These are phyloP conservation scores for Gnatocerus cornutus DNA, from an alignment of 2,888 invertebrate species.

Conservation along the genomic window DNA sequence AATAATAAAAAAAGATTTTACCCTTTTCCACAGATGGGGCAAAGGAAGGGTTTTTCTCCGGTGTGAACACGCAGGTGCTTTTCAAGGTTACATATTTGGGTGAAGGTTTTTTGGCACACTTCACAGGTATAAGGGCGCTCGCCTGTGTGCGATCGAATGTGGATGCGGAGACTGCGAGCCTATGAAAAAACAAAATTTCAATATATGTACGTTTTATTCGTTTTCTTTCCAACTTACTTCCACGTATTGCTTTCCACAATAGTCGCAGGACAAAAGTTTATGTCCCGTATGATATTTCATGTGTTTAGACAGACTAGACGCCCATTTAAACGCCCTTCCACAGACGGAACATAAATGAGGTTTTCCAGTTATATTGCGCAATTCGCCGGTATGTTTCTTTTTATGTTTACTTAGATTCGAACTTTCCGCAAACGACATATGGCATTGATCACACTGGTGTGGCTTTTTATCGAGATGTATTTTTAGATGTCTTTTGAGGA, in stretches of 20 bases:
- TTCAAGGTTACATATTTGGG: conserved; percentile 70
- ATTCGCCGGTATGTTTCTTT: conserved; percentile 72
- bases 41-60: conserved; percentile 70
- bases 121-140: conserved; percentile 70
- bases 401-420: conserved; percentile 72
- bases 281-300: conserved; percentile 73
- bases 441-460: conserved; percentile 71
- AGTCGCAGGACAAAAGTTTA: conserved; percentile 70
- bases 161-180: conserved; percentile 70
- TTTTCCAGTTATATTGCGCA: conserved; percentile 70
- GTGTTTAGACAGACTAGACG: conserved; percentile 72
- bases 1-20: conserved; percentile 46
- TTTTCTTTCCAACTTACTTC: no score
- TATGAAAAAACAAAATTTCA: no score
- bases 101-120: conserved; percentile 69
- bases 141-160: conserved; percentile 70
- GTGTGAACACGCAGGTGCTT: conserved; percentile 71
- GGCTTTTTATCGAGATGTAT: conserved; percentile 72
- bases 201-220: no score
- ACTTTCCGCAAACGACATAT: conserved; percentile 72
- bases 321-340: conserved; percentile 72
- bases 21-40: conserved; percentile 70
- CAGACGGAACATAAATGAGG: conserved; percentile 71
- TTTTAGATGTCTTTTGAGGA: conserved; percentile 71
- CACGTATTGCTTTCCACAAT: conserved; percentile 72